Base-by-base conservation (phyloP, 2,888 invertebrate species). In the Yponomeuta malinellus region DNA sequence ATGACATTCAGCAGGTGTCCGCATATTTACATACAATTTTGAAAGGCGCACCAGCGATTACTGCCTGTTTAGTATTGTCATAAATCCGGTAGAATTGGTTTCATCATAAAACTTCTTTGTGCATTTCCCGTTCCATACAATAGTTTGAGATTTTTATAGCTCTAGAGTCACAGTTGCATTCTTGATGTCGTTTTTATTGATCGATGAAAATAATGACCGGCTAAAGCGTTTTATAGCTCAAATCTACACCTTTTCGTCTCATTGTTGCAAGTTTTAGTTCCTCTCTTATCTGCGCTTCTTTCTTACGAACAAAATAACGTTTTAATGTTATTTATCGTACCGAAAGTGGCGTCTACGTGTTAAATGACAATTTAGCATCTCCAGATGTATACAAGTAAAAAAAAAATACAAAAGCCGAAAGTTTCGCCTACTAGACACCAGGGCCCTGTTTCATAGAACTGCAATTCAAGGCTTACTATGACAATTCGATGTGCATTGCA, bases 1-100 rank as follows among this genome's bases (percentile, higher is more conserved):
- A 71, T 29, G n/a, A 85, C 90, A 91, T 91, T 88, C 91, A 87
- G 89, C 91, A 91, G 90, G 90, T 92, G 91, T 89, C 87, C 85
- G 81, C 82, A 75, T 87, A 91, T 92, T 91, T 87, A 90, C 90
- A 92, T 91, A 91, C 89, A 89, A 89, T 90, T 91, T 90, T 85
- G 83, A 84, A 83, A 88, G 83, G 80, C 83, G 81, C 80, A 83
- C 81, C 81, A 76, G 79, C 78, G 81, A 85, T 85, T 83, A 85
- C 85, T 82, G 81, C 80, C 83, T 83, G 81, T 81, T 83, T 83
- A 84, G 80, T 80, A 82, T 80, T 76, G 78, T 70, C 70, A 15
- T 70, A 70, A 81, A 86, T 85, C 85, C 85, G 85, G 84, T 79
- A 79, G 79, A 82, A 84, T 86, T 79, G 78, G 82, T 84, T 83